phyloP scores from a whole-genome alignment of 30 jellyfish, hydroid and myxozoan genomes.

The Clytia hemisphaerica region DNA sequence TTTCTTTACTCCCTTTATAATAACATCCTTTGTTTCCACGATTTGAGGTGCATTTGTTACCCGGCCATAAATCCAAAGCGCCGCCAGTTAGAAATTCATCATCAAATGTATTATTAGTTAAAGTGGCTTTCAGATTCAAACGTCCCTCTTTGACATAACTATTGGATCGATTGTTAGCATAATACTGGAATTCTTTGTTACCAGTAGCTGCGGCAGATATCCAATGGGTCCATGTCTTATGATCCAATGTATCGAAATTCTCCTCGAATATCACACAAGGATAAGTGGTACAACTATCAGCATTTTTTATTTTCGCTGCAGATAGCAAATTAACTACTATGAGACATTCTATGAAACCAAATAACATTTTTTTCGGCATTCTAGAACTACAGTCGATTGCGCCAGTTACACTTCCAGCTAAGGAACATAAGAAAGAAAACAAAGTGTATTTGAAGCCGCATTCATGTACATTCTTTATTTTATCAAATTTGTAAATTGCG shows the following conservation, averaged over 20 bases:
- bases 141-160: slow-evolving; percentile 69
- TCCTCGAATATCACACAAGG: slow-evolving; percentile 76
- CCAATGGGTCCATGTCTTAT: slow-evolving; percentile 52
- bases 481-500: no score
- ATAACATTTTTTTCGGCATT: no score
- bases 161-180: slow-evolving; percentile 63
- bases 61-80: slow-evolving; percentile 59
- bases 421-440: no score
- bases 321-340: no score
- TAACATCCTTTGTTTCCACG: slow-evolving; percentile 52
- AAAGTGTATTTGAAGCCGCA: no score
- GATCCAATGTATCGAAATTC: slow-evolving; percentile 47
- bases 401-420: no score
- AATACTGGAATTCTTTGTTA: slow-evolving; percentile 56
- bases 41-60: slow-evolving; percentile 61
- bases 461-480: no score
- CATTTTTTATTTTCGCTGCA: slow-evolving; percentile 20
- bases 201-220: slow-evolving; percentile 59
- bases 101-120: slow-evolving; percentile 63
- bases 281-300: slow-evolving; percentile 33
- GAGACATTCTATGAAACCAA: no score
- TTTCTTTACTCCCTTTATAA: slow-evolving; percentile 36
- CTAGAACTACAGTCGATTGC: no score
- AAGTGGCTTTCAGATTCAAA: slow-evolving; percentile 54
- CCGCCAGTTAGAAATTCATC: slow-evolving; percentile 52